Conservation (phyloP, 2,888 invertebrate genomes). For the Biston betularia region DNA sequence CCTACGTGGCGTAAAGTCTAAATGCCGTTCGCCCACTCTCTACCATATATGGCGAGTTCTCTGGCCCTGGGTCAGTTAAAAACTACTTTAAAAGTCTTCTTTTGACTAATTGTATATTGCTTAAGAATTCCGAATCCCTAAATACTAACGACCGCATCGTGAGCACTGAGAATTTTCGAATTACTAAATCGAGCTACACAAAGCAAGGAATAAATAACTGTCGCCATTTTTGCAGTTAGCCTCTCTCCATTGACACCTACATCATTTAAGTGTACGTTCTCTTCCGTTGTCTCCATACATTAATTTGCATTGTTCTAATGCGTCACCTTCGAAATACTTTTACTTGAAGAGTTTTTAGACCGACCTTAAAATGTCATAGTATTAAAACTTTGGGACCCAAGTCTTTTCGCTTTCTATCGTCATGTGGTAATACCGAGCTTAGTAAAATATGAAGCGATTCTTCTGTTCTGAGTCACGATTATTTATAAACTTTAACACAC, state of each 20-base stretch:
- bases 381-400: background rate
- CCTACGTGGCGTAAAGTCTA: conserved; percentile 53
- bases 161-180: conserved; percentile 11
- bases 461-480: conserved; percentile 16
- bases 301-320: conserved; percentile 46
- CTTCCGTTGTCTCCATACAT: conserved; percentile 40
- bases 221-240: conserved; percentile 42
- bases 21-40: conserved; percentile 79
- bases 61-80: conserved; percentile 66
- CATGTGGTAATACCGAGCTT: conserved; percentile 7
- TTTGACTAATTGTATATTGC: conserved; percentile 33
- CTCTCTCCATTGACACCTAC: conserved; percentile 58
- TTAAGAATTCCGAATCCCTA: conserved; percentile 12
- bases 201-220: conserved; percentile 39
- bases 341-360: conserved; percentile 5
- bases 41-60: conserved; percentile 65
- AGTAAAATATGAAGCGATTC: conserved; percentile 4
- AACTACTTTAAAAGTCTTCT: conserved; percentile 47
- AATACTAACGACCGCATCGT: conserved; percentile 6
- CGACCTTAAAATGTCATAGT: background rate
- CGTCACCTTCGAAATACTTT: conserved; percentile 26
- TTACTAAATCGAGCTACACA: conserved; percentile 36
- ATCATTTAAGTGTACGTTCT: conserved; percentile 42
- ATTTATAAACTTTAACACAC: conserved; percentile 6
- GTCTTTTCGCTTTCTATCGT: conserved; percentile 19